These are phyloP conservation scores for Zingel zingel DNA, from an alignment of 2,113 vertebrate species.

Conservation along the genomic window DNA sequence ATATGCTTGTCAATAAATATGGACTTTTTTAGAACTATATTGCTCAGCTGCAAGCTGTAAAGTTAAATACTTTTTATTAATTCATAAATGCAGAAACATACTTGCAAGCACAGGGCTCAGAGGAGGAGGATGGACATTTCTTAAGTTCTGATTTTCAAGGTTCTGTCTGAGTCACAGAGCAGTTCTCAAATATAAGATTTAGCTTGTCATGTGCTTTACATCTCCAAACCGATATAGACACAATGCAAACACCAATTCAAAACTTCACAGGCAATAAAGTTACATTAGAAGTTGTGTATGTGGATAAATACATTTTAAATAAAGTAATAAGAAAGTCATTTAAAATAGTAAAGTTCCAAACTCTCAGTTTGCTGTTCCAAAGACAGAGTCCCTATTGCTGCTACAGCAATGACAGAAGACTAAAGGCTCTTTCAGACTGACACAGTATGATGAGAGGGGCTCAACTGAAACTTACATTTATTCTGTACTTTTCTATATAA, in stretches of 20 bases:
- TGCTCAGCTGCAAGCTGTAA: not conserved
- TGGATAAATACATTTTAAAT: not conserved
- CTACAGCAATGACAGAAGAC: not conserved
- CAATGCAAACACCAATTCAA: not conserved
- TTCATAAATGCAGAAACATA: not conserved
- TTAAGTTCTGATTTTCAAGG: not conserved
- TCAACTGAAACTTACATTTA: not conserved
- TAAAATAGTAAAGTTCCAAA: not conserved
- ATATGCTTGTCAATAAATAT: slow-evolving; percentile 4
- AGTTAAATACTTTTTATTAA: not conserved
- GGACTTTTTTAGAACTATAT: not conserved
- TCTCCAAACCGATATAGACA: not conserved
- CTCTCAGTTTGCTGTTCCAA: no score
- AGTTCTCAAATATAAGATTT: slow-evolving; percentile 5
- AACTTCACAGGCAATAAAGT: not conserved
- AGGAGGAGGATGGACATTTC: not conserved
- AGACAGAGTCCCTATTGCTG: not conserved
- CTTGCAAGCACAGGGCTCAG: not conserved
- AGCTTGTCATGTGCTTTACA: slow-evolving; percentile 2
- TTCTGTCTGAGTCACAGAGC: not conserved
- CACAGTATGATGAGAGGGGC: not conserved
- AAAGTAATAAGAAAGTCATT: not conserved
- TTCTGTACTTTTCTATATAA: not conserved
- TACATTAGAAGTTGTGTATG: not conserved
- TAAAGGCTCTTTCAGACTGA: not conserved